Conservation (phyloP, 1,140 invertebrate genomes). For the Parasteatoda tepidariorum region DNA sequence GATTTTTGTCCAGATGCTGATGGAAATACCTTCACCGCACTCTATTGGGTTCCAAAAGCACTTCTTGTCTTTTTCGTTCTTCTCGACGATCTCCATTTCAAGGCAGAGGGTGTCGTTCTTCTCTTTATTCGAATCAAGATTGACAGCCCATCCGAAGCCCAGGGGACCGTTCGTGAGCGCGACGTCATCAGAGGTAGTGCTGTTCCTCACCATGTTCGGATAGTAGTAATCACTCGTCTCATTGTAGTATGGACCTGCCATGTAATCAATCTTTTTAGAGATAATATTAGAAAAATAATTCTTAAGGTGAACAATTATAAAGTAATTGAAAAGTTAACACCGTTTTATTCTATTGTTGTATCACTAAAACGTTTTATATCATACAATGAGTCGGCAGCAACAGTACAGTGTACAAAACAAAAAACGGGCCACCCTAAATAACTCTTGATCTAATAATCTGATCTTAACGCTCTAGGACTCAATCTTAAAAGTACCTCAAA, state of each 20-base stretch:
- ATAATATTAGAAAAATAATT: not conserved
- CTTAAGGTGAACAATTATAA: not conserved
- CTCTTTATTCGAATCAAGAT: not conserved
- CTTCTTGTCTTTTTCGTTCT: not conserved
- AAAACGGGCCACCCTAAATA: not conserved
- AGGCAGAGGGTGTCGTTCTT: not conserved
- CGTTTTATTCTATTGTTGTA: not conserved
- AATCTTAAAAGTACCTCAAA: too few species aligned
- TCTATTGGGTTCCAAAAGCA: conserved; percentile 34
- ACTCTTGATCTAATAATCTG: not conserved
- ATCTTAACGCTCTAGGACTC: too few species aligned
- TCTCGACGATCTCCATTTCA: not conserved
- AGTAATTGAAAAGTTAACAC: not conserved
- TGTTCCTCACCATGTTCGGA: conserved; percentile 33
- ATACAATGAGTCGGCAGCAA: not conserved
- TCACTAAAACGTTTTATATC: not conserved
- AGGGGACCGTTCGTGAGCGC: conserved; percentile 35
- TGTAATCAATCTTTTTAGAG: not conserved
- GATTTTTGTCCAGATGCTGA: conserved; percentile 43
- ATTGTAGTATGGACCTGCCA: conserved; percentile 25
- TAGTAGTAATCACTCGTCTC: conserved; percentile 31
- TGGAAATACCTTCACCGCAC: conserved; percentile 13
- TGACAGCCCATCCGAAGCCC: conserved; percentile 39
- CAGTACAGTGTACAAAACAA: not conserved
- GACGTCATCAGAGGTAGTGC: not conserved